phyloP scores from a whole-genome alignment of 2,113 vertebrate species.

The Pachypanchax playfairii region DNA sequence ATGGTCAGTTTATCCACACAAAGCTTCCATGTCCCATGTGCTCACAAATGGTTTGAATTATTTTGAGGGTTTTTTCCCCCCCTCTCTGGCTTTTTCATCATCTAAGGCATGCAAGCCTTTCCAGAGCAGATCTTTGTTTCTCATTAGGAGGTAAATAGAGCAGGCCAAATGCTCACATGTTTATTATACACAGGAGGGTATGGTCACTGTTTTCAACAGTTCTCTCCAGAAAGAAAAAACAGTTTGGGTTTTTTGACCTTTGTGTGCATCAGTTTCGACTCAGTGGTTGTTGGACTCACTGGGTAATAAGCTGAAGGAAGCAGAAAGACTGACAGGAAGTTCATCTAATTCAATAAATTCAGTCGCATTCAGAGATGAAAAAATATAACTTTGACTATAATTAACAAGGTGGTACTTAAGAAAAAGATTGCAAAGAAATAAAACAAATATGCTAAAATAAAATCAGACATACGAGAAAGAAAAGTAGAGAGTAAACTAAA shows the following conservation, averaged over 20 bases:
- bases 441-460: too few species aligned
- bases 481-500: too few species aligned
- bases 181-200: constrained; percentile 73
- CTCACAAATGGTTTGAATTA: constrained; percentile 77
- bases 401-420: background rate
- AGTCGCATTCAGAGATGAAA: constrained; percentile 20
- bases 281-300: constrained; percentile 44
- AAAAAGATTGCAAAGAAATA: too few species aligned
- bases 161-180: constrained; percentile 72
- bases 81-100: constrained; percentile 54
- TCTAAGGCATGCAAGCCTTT: constrained; percentile 71
- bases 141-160: constrained; percentile 76
- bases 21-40: constrained; percentile 55
- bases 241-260: constrained; percentile 64
- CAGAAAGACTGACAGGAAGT: constrained; percentile 21
- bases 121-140: constrained; percentile 77
- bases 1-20: constrained; percentile 65
- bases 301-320: constrained; percentile 40
- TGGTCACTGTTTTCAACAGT: constrained; percentile 63
- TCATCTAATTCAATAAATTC: too few species aligned
- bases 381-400: too few species aligned
- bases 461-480: too few species aligned
- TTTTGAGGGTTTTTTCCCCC: constrained; percentile 46
- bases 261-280: constrained; percentile 52
- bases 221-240: constrained; percentile 44